Percentiles rank a stretch among this genome's conserved stretches.
Conservation (phyloP, 2,113 vertebrate species). For the Recurvirostra avosetta region DNA sequence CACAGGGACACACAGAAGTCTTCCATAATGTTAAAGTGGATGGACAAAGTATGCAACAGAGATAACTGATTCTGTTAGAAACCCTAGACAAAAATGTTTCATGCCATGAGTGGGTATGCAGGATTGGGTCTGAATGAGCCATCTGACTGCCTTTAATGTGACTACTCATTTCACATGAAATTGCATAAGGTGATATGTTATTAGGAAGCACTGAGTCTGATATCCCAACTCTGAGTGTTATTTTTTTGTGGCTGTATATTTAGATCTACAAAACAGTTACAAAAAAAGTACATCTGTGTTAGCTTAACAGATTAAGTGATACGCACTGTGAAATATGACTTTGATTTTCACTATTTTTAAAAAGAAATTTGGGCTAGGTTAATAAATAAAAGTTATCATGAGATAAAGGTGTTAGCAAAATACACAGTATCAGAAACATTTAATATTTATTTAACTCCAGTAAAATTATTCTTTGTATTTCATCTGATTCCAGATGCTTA, state of each 20-base stretch:
- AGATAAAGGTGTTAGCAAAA: neutral
- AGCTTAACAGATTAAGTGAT: neutral
- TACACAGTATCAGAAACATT: neutral
- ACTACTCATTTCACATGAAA: neutral
- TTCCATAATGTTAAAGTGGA: neutral
- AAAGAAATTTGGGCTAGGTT: neutral
- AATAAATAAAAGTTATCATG: neutral
- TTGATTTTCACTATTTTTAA: neutral
- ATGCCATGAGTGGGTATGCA: neutral
- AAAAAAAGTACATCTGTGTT: neutral
- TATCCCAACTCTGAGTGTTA: rapidly evolving
- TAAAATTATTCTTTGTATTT: neutral
- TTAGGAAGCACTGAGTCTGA: neutral
- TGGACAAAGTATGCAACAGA: neutral
- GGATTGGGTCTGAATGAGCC: neutral
- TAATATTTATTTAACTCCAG: neutral
- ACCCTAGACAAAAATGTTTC: neutral
- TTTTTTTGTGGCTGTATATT: neutral
- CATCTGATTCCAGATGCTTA: neutral
- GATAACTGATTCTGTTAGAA: neutral
- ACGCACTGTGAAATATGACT: neutral
- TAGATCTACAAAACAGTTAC: neutral
- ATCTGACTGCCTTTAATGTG: neutral
- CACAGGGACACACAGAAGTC: neutral
- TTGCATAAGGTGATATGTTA: neutral